phyloP scores from a whole-genome alignment of 1,140 invertebrate genomes.

The Luehdorfia chinensis region DNA sequence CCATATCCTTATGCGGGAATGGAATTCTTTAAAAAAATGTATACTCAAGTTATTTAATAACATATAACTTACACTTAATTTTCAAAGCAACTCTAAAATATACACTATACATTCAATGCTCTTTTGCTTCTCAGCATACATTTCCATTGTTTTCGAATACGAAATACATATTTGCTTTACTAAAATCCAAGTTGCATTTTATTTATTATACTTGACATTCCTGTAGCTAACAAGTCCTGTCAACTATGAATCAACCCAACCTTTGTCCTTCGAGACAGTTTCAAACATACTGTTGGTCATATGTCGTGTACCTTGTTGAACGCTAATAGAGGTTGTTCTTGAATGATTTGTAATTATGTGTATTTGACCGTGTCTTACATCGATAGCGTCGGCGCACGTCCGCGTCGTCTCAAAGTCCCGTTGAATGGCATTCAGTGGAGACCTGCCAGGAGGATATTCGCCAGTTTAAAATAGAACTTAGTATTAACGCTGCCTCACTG shows the following conservation, averaged over 20 bases:
- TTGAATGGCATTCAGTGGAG: conserved; percentile 15
- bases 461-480: conserved; percentile 16
- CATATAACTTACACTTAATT: too few relatives aligned
- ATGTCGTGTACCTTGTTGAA: conserved; percentile 7
- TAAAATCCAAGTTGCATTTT: not conserved
- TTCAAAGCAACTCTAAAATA: too few relatives aligned
- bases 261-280: conserved; percentile 12
- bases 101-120: too few relatives aligned
- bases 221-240: not conserved
- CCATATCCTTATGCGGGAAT: too few relatives aligned
- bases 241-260: conserved; percentile 4
- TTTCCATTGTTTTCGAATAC: too few relatives aligned
- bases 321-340: conserved; percentile 4
- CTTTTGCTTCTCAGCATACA: too few relatives aligned
- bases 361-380: conserved; percentile 6
- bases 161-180: too few relatives aligned
- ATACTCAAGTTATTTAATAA: too few relatives aligned
- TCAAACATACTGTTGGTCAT: conserved; percentile 1
- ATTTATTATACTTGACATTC: not conserved
- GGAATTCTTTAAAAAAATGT: too few relatives aligned
- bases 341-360: conserved; percentile 12
- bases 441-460: conserved; percentile 19
- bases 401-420: not conserved
- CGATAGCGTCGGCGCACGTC: conserved; percentile 9
- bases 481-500: conserved; percentile 10